Conservation (phyloP, 1,140 invertebrate genomes). For the Anastatus disparis region DNA sequence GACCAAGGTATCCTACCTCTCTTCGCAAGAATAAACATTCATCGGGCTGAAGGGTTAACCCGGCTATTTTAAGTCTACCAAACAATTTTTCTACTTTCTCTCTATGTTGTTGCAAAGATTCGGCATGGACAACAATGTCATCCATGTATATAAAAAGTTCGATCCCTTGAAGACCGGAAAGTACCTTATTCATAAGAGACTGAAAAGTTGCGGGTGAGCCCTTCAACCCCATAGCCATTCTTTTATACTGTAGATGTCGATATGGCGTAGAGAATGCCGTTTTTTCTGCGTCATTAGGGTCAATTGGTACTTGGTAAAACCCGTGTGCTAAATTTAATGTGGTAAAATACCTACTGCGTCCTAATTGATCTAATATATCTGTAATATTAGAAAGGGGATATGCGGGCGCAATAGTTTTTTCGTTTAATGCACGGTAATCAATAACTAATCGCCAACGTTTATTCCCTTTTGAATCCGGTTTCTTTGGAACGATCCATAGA, state of each 20-base stretch:
- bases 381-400: not conserved
- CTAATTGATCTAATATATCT: conserved; percentile 5
- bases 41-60: conserved; percentile 21
- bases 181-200: too few species aligned
- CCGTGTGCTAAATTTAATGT: not conserved
- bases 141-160: too few species aligned
- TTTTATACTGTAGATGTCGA: conserved; percentile 53
- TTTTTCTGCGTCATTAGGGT: not conserved
- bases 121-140: conserved; percentile 50
- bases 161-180: too few species aligned
- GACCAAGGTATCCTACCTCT: conserved; percentile 19
- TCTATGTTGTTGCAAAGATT: conserved; percentile 51
- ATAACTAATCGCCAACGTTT: not conserved
- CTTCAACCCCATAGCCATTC: conserved; percentile 40
- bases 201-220: too few species aligned
- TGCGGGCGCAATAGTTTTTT: conserved; percentile 23
- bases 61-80: conserved; percentile 7
- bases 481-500: conserved; percentile 31
- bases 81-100: conserved; percentile 11
- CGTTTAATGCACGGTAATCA: conserved; percentile 21
- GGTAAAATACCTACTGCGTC: not conserved
- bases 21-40: conserved; percentile 29
- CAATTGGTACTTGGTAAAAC: conserved; percentile 37
- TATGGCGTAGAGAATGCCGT: conserved; percentile 57
- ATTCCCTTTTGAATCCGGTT: not conserved